These are phyloP conservation scores for Otolemur crassicaudatus DNA, from an alignment of 2,797 vertebrate genomes.

Conservation along the genomic window DNA sequence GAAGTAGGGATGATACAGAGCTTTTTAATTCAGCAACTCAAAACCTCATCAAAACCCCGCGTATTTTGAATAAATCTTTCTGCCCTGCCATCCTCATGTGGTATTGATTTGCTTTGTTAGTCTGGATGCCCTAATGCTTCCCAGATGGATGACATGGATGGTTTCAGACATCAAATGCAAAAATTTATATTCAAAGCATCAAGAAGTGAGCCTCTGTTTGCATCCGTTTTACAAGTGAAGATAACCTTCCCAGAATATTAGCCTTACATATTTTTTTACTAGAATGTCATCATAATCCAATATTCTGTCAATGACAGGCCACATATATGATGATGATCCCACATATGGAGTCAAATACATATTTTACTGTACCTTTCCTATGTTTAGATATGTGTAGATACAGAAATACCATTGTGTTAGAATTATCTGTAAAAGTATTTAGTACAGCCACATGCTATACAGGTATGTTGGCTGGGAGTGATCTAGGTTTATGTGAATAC, in stretches of 20 bases:
- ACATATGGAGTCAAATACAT: too few species aligned
- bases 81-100: background rate
- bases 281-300: background rate
- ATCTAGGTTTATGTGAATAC: background rate
- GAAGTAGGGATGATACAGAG: background rate
- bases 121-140: background rate
- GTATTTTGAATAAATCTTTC: background rate
- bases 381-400: background rate
- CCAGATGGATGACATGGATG: background rate
- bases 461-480: background rate
- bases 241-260: background rate
- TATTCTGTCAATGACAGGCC: background rate
- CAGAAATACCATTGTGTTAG: background rate
- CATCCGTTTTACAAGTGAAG: background rate
- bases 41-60: background rate
- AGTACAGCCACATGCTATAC: background rate
- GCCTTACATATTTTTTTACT: background rate
- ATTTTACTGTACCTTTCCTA: background rate
- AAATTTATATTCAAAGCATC: background rate
- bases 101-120: background rate
- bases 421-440: background rate
- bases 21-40: background rate
- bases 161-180: background rate
- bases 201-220: background rate
- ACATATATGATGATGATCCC: background rate